Evolutionary conservation across 2,888 invertebrate genomes (phyloP).

Genomic region (Troides aeacus): DNA sequence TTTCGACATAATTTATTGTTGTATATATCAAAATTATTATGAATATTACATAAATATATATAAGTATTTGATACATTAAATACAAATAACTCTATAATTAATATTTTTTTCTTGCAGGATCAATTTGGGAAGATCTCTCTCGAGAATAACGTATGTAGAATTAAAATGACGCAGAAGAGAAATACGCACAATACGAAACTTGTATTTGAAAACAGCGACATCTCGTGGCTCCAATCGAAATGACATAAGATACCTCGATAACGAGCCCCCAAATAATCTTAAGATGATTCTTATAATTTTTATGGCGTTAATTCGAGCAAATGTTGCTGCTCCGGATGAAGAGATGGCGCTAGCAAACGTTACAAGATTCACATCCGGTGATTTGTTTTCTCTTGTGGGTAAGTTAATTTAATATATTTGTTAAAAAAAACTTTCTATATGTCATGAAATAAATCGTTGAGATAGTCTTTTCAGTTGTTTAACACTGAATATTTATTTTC

Average conservation of each 20-base stretch:
- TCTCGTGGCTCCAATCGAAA: conserved; percentile 42
- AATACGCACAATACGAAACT: conserved; percentile 1
- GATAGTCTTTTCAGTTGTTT: neutral
- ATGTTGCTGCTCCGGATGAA: conserved; percentile 45
- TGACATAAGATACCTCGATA: conserved; percentile 38
- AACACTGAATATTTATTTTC: neutral
- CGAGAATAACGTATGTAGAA: neutral
- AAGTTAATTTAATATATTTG: conserved; percentile 34
- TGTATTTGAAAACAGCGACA: conserved; percentile 38
- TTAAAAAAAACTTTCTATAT: neutral
- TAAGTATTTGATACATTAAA: neutral
- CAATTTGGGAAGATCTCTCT: neutral
- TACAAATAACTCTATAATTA: neutral
- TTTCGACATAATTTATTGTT: no score
- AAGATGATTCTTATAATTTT: conserved; percentile 59
- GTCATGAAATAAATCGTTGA: neutral
- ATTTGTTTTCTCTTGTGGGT: conserved; percentile 80
- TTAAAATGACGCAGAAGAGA: conserved; percentile 12
- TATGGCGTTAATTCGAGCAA: conserved; percentile 38
- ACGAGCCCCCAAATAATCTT: conserved; percentile 33
- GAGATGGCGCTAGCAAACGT: conserved; percentile 74
- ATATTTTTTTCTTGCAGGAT: conserved; percentile 11
- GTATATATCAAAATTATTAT: no score
- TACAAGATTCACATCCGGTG: conserved; percentile 81
- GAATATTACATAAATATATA: no score